Evolutionary conservation across 2,888 invertebrate species (phyloP).

Genomic region (Hyposoter didymator): DNA sequence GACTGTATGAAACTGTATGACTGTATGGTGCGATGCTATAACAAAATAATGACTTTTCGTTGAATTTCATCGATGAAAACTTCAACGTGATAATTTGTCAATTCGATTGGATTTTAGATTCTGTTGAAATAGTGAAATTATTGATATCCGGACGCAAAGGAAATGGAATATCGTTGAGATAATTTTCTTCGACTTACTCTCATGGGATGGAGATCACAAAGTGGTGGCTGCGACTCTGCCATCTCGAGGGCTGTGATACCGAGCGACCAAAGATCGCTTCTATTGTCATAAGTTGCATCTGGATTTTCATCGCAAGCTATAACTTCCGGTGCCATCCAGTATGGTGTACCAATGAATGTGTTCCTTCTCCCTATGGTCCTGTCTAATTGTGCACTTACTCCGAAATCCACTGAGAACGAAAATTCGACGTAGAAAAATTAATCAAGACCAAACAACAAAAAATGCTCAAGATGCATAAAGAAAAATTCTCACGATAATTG

Average conservation of each 20-base stretch:
- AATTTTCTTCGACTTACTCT: conserved; percentile 84
- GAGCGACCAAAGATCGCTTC: conserved; percentile 95
- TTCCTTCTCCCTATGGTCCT: conserved; percentile 99
- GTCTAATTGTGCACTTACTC: conserved; percentile 99
- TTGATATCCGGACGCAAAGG: not conserved
- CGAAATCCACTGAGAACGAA: conserved; percentile 94
- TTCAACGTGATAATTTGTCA: no score
- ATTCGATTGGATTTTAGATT: no score
- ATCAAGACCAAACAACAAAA: no score
- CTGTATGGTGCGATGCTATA: no score
- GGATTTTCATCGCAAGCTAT: conserved; percentile 99
- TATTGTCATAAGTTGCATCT: conserved; percentile 99
- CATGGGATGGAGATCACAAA: conserved; percentile 99
- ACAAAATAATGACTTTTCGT: no score
- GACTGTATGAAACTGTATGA: no score
- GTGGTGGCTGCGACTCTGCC: conserved; percentile 99
- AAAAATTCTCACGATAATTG: no score
- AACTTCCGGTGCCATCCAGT: conserved; percentile 99
- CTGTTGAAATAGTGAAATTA: not conserved
- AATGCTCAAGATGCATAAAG: no score
- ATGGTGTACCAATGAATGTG: conserved; percentile 99
- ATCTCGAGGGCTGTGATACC: conserved; percentile 99
- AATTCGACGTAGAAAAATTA: not conserved
- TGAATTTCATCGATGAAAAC: no score
- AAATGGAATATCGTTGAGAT: conserved; percentile 1